Base-by-base conservation (phyloP, 1,140 invertebrate species). In the Sinonovacula constricta region DNA sequence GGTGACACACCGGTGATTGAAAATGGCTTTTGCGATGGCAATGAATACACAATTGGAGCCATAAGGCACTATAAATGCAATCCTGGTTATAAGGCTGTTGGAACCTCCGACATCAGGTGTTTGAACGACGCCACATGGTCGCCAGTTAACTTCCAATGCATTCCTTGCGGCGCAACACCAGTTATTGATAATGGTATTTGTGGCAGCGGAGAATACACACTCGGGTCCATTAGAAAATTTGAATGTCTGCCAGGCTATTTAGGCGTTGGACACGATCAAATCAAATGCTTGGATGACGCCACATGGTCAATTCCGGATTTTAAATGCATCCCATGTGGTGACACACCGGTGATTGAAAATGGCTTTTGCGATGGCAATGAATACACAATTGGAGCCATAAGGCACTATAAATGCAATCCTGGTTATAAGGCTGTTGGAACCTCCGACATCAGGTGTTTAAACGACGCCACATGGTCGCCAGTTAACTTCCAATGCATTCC, bases 51-150 rank as follows among this genome's bases (percentile, higher is more conserved):
- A 7, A 66, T 76, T n/a, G 63, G 63, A 12, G 2, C 62, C 2
- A 14, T 24, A 7, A 28, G 72, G 67, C 22, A 0, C 15, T 54
- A 36, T 14, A 56, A 59, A 5, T 76, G 72, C 30, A 36, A 36
- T 18, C n/a, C 45, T 14, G 72, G 72, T 22, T 76, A 76, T 33
- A 28, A 14, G 26, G 26, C 51, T 26, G 31, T 67, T 10, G 72
- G 72, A n/a, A 76, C 28, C 3, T 51, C 62, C 36, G 18, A 54
- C 2, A 76, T 76, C 3, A 51, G 22, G 53, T 76, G 72, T 65
- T 12, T 65, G 51, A 45, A 54, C 24, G 34, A 66, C n/a, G 24
- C 24, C 5, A 26, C n/a, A 2, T 76, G 62, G 62, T 2, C 53
- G 36, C 3, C 31, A 12, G 18, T 54, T 34, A 14, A 12, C 2